Conservation (phyloP, 2,113 vertebrate genomes). For the Charina bottae region DNA sequence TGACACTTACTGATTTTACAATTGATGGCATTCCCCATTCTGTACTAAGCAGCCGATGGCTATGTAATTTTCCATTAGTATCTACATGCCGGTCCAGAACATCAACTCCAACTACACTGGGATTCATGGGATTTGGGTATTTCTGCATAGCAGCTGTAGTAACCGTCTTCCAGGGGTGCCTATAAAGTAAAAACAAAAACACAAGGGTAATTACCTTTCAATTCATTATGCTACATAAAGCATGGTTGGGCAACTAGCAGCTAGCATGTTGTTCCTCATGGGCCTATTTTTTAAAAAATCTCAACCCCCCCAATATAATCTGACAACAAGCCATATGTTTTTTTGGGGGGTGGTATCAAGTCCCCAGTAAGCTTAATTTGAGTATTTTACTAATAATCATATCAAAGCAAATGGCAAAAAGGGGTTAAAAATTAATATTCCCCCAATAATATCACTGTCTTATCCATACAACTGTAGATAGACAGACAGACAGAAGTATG, state of each 20-base stretch:
- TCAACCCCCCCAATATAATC: neutral
- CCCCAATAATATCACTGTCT: neutral
- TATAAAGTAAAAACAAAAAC: conserved; percentile 54
- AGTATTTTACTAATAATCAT: neutral
- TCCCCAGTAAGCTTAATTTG: neutral
- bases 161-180: conserved; percentile 97
- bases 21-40: conserved; percentile 96
- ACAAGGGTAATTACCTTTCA: neutral
- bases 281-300: neutral
- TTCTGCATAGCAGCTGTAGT: conserved; percentile 98
- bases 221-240: neutral
- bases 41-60: conserved; percentile 91
- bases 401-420: neutral
- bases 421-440: neutral
- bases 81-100: conserved; percentile 88
- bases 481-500: neutral
- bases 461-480: neutral
- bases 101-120: conserved; percentile 93
- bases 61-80: conserved; percentile 86
- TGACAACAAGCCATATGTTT: neutral
- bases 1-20: conserved; percentile 88
- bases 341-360: neutral
- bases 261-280: neutral
- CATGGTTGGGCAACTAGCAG: neutral
- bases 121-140: conserved; percentile 98